phyloP scores from a whole-genome alignment of 2,113 vertebrate genomes.

The human (Homo sapiens) region GRCh38 chr17:79567501-79568000 shows the following conservation, averaged over 20 bases:
- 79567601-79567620: neutral
- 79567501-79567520: neutral
- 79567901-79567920: neutral
- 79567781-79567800: neutral
- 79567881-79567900: neutral
- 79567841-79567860: neutral
- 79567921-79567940: neutral
- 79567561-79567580: neutral
- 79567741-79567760: neutral
- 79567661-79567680: neutral
- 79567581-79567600: neutral
- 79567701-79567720: fast-evolving
- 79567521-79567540: neutral
- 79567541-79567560: neutral
- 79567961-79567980: no score
- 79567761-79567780: fast-evolving
- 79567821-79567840: neutral
- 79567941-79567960: neutral
- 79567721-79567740: no score
- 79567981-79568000: no score
- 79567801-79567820: neutral
- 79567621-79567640: neutral
- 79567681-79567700: fast-evolving
- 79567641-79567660: neutral
- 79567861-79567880: neutral